phyloP scores from a whole-genome alignment of 1,140 invertebrate species.

The Eciton burchellii region DNA sequence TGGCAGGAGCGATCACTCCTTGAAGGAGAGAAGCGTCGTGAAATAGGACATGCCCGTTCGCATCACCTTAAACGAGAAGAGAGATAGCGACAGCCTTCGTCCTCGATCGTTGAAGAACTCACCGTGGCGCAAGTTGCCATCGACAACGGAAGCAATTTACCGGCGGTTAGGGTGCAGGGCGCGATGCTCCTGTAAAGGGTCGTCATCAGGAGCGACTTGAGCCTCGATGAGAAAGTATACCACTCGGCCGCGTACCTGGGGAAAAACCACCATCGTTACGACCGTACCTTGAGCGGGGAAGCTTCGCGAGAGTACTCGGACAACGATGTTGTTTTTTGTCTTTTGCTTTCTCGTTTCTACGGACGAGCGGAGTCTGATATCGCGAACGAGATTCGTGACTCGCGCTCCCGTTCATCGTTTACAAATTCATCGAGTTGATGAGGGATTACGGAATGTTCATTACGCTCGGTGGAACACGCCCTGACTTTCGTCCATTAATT shows the following conservation, averaged over 20 bases:
- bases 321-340: too few species aligned
- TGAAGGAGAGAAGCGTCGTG: constrained; percentile 16
- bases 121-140: not conserved
- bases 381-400: too few species aligned
- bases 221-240: constrained; percentile 4
- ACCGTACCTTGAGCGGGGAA: too few species aligned
- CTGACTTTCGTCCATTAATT: constrained; percentile 52
- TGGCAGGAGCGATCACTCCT: constrained; percentile 9
- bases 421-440: too few species aligned
- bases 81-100: too few species aligned
- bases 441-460: too few species aligned
- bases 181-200: not conserved
- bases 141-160: constrained; percentile 35
- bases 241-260: constrained; percentile 19
- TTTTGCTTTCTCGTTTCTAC: too few species aligned
- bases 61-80: constrained; percentile 27
- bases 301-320: too few species aligned
- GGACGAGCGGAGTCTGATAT: too few species aligned
- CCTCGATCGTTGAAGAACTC: too few species aligned
- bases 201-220: constrained; percentile 7
- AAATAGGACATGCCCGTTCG: constrained; percentile 26
- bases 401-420: too few species aligned
- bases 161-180: constrained; percentile 2
- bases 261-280: too few species aligned
- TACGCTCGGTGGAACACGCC: constrained; percentile 42